Evolutionary conservation across 1,140 invertebrate species (phyloP), one percentile per base, ranked within the genome.

Genomic region (Brachystomella parvula): DNA sequence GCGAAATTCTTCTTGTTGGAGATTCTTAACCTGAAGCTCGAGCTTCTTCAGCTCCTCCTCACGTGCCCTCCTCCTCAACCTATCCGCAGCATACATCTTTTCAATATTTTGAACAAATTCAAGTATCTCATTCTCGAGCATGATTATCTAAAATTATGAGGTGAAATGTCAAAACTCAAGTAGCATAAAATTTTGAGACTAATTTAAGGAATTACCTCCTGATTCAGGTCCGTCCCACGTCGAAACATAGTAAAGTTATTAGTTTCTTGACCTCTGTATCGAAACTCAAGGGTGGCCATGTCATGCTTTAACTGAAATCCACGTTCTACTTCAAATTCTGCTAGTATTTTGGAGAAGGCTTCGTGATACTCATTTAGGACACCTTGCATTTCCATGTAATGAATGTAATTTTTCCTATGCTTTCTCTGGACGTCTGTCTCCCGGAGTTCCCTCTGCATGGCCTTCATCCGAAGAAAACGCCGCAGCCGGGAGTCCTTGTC

Each of bases 401-500:
- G 58, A 1, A 21, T 56, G 9, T 56, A n/a, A 33, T 65, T 65
- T 39, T 65, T 65, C 3, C 64, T 9, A 24, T 58, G 53, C 28
- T 33, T 29, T 30, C 64, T 12, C 29, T 66, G 58, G 2, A 30
- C 2, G 2, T 28, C 35, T 49, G 49, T 66, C 30, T 66, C 64
- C 3, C 47, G 26, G 2, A 61, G 59, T 24, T 63, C 59, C 21
- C 67, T 33, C 0, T 57, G 26, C 31, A 33, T 61, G 19, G 65
- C 65, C 47, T 69, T 69, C 2, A 47, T 28, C 28, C 21, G 32
- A 31, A 69, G 47, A 33, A 65, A 69, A 19, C 64, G 63, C 9
- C 63, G 67, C 21, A 63, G 30, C 63, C 65, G 65, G 31, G 67
- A 69, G 24, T 69, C 67, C 21, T 69, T 39, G 35, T 69, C 63